Evolutionary conservation across 2,888 invertebrate species (phyloP).

Genomic region (Miltochrista miniata): DNA sequence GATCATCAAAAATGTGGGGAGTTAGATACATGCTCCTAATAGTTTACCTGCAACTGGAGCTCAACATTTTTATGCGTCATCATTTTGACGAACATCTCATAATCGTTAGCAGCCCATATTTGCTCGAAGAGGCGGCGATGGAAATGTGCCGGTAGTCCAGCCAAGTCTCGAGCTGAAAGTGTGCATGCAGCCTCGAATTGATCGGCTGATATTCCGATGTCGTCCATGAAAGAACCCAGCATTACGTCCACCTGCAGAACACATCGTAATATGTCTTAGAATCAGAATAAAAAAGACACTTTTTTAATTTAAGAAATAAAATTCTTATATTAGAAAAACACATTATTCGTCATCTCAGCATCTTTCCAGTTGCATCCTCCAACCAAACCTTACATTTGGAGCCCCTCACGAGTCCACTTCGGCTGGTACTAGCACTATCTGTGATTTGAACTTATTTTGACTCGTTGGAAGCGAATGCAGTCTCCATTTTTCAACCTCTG

Average conservation of each 20-base stretch:
- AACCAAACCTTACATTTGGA: no score
- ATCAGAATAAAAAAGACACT: no score
- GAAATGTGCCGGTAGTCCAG: conserved; percentile 82
- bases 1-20: no score
- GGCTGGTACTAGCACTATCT: no score
- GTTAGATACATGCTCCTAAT: no score
- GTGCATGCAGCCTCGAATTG: conserved; percentile 93
- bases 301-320: no score
- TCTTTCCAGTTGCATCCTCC: no score
- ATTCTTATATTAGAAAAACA: no score
- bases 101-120: conserved; percentile 97
- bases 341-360: no score
- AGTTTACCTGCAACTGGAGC: conserved; percentile 88
- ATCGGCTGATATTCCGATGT: conserved; percentile 93
- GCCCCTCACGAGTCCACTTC: not conserved
- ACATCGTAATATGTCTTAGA: conserved; percentile 2
- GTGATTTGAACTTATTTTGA: no score
- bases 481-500: no score
- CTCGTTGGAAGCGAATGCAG: no score
- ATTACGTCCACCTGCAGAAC: conserved; percentile 90
- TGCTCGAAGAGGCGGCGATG: conserved; percentile 86
- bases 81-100: conserved; percentile 94
- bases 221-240: conserved; percentile 96
- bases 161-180: conserved; percentile 71
- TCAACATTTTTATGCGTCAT: conserved; percentile 97